These are phyloP conservation scores for Harpalus rufipes DNA, from an alignment of 2,888 invertebrate species.

Conservation along the genomic window DNA sequence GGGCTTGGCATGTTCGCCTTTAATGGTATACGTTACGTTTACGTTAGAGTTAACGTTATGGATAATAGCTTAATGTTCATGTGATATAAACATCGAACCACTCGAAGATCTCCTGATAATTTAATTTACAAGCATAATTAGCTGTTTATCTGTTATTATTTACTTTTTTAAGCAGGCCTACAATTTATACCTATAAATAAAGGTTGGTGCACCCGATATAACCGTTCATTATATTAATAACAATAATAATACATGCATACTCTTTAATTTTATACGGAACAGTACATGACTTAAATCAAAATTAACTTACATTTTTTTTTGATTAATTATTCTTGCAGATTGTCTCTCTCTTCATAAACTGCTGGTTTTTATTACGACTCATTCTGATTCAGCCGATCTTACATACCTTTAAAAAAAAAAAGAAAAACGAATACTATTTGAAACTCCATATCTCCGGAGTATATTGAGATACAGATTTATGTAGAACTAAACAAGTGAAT, in stretches of 20 bases:
- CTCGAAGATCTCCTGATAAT: conserved; percentile 14
- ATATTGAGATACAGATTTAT: no score
- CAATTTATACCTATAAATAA: conserved; percentile 6
- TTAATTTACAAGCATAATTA: conserved; percentile 33
- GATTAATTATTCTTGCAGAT: no score
- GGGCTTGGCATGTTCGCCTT: conserved; percentile 40
- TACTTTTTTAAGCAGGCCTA: conserved; percentile 6
- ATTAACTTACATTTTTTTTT: no score
- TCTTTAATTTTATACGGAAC: no score
- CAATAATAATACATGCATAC: neutral
- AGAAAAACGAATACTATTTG: no score
- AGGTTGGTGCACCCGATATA: neutral
- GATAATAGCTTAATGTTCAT: conserved; percentile 47
- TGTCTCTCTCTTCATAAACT: no score
- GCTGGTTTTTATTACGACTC: no score
- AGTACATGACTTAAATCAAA: no score
- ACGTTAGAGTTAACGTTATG: conserved; percentile 33
- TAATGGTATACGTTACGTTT: conserved; percentile 34
- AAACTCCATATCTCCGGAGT: no score
- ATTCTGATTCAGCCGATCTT: no score
- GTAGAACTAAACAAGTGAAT: no score
- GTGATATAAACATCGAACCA: conserved; percentile 42
- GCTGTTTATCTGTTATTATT: conserved; percentile 43
- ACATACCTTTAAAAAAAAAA: no score
- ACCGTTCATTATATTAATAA: neutral